Percentiles rank a stretch among this genome's conserved stretches.
phyloP scores from a whole-genome alignment of 1,140 invertebrate genomes.

The Plectrocnemia conspersa region DNA sequence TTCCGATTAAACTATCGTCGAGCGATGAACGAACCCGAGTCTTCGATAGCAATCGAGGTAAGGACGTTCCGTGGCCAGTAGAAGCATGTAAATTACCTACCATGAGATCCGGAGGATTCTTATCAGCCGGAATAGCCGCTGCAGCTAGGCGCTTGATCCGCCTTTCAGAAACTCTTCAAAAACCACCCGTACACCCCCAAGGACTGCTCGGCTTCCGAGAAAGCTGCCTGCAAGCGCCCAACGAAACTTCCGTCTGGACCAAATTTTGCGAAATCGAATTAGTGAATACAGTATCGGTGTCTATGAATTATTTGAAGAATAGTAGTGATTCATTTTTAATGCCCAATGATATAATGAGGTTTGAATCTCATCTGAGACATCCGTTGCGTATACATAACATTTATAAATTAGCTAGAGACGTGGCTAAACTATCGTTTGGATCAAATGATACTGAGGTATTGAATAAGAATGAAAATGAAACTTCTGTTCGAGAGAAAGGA shows the following conservation, averaged over 20 bases:
- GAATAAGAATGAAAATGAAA: conserved; percentile 1
- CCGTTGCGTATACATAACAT: conserved; percentile 84
- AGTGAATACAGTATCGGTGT: conserved; percentile 23
- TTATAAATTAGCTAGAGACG: conserved; percentile 65
- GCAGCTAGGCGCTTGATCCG: background rate
- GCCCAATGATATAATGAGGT: conserved; percentile 62
- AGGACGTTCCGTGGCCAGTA: too few species aligned
- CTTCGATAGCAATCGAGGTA: too few species aligned
- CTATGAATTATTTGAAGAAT: background rate
- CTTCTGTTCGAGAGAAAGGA: conserved; percentile 33
- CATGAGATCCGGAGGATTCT: too few species aligned
- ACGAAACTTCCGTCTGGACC: conserved; percentile 85
- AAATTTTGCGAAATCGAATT: conserved; percentile 84
- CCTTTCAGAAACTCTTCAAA: background rate
- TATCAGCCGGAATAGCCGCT: conserved; percentile 7
- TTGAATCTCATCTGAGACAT: conserved; percentile 82
- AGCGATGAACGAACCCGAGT: too few species aligned
- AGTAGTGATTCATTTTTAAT: conserved; percentile 38
- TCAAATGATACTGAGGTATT: background rate
- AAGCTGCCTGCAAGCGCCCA: conserved; percentile 73
- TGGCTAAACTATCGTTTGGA: conserved; percentile 49
- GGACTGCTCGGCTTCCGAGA: conserved; percentile 70
- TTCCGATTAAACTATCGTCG: too few species aligned
- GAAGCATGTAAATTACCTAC: too few species aligned
- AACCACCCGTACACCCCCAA: conserved; percentile 40